phyloP scores from a whole-genome alignment of 2,888 invertebrate species.

The Allacma fusca region DNA sequence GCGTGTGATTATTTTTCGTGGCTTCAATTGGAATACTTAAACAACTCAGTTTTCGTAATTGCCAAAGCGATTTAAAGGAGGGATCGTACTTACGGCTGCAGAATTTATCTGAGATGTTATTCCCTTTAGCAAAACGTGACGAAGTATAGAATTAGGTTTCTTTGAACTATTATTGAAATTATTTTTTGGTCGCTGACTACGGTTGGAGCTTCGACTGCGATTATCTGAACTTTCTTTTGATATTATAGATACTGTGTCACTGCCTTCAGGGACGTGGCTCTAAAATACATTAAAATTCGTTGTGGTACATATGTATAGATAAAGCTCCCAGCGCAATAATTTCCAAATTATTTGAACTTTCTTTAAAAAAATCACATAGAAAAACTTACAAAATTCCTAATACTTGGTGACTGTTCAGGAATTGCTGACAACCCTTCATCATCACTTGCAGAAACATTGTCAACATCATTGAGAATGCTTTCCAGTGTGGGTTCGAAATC shows the following conservation, averaged over 20 bases:
- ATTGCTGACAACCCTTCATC: constrained; percentile 58
- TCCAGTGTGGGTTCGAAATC: constrained; percentile 79
- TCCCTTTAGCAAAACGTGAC: constrained; percentile 83
- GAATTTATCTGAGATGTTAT: constrained; percentile 87
- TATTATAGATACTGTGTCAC: constrained; percentile 62
- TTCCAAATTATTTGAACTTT: no score
- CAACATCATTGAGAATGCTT: constrained; percentile 78
- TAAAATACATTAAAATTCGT: constrained; percentile 18
- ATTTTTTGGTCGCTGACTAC: constrained; percentile 49
- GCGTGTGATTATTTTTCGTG: no score
- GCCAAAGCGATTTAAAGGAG: no score
- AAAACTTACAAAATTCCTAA: background rate
- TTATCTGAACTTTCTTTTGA: constrained; percentile 63
- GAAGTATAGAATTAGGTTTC: constrained; percentile 72
- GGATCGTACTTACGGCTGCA: constrained; percentile 79
- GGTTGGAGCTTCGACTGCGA: constrained; percentile 62
- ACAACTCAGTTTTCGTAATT: background rate
- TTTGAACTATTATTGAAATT: constrained; percentile 43
- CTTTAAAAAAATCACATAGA: no score
- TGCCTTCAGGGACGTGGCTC: constrained; percentile 56
- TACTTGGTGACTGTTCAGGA: constrained; percentile 5
- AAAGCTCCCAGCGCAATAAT: no score
- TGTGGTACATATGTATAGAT: no score
- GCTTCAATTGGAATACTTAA: no score
- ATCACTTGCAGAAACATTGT: constrained; percentile 62